phyloP scores from a whole-genome alignment of 2,113 vertebrate genomes.

The Casuarius casuarius region DNA sequence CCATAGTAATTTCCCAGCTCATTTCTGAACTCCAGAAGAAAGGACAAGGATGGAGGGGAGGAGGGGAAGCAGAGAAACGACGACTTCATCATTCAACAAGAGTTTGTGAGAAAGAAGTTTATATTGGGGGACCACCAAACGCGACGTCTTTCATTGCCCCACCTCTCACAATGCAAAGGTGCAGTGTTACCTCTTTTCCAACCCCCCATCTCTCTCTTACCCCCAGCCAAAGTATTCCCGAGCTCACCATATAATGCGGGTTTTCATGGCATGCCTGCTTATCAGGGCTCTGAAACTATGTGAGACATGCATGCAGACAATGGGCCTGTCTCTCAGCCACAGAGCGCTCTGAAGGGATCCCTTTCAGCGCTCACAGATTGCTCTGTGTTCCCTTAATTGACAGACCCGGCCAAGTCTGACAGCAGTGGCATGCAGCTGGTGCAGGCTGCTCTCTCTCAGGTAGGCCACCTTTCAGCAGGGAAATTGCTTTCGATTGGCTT shows the following conservation, averaged over 20 bases:
- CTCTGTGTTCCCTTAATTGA: constrained; percentile 93
- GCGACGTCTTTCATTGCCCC: constrained; percentile 81
- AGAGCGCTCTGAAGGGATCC: constrained; percentile 85
- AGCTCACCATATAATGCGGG: constrained; percentile 88
- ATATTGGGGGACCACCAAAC: constrained; percentile 85
- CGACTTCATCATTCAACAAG: constrained; percentile 77
- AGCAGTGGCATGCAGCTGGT: constrained; percentile 87
- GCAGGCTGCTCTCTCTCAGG: constrained; percentile 75
- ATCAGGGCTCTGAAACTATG: constrained; percentile 94
- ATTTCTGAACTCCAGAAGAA: constrained; percentile 70
- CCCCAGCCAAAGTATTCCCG: constrained; percentile 80
- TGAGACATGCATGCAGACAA: constrained; percentile 94
- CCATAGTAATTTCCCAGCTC: constrained; percentile 63
- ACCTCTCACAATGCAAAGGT: constrained; percentile 82
- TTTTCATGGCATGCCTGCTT: constrained; percentile 89
- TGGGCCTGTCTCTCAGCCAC: constrained; percentile 86
- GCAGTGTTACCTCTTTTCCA: constrained; percentile 85
- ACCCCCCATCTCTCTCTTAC: constrained; percentile 76
- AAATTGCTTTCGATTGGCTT: constrained; percentile 86
- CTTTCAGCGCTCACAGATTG: constrained; percentile 93
- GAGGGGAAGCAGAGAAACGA: constrained; percentile 41
- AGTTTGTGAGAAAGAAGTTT: constrained; percentile 75
- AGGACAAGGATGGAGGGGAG: constrained; percentile 46
- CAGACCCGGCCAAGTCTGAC: constrained; percentile 85
- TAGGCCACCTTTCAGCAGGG: constrained; percentile 89